These are phyloP conservation scores for Astyanax mexicanus DNA, from an alignment of 2,797 vertebrate species.

Conservation along the genomic window DNA sequence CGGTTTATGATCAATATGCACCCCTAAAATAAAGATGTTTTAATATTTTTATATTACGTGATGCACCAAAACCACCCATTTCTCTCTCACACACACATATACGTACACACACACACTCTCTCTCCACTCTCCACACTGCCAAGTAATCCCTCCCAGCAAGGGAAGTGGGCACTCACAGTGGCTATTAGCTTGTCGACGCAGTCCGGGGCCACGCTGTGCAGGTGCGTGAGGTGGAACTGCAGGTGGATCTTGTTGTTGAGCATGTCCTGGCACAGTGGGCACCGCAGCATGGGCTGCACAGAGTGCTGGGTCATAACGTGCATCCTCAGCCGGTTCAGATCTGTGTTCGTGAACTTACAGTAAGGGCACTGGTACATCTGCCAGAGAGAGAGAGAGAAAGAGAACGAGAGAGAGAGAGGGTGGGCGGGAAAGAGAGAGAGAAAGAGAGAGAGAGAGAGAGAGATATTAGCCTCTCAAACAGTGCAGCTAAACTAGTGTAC, in stretches of 20 bases:
- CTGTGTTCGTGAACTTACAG: slow-evolving; percentile 96
- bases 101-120: not conserved
- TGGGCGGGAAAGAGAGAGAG: slow-evolving; percentile 34
- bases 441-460: slow-evolving; percentile 30
- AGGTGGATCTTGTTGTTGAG: slow-evolving; percentile 99
- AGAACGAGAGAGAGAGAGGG: slow-evolving; percentile 24
- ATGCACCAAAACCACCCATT: too few relatives aligned
- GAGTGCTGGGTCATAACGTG: slow-evolving; percentile 99
- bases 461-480: slow-evolving; percentile 45
- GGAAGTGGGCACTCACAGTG: slow-evolving; percentile 83
- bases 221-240: slow-evolving; percentile 98
- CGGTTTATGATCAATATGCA: too few relatives aligned
- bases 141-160: slow-evolving; percentile 7
- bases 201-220: slow-evolving; percentile 98
- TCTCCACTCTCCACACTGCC: too few relatives aligned
- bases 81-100: too few relatives aligned
- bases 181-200: slow-evolving; percentile 97
- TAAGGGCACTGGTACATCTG: slow-evolving; percentile 99
- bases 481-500: slow-evolving; percentile 58
- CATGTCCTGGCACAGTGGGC: slow-evolving; percentile 98
- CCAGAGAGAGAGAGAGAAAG: slow-evolving; percentile 20
- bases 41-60: too few relatives aligned
- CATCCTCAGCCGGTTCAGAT: slow-evolving; percentile 96
- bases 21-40: too few relatives aligned
- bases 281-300: slow-evolving; percentile 96